These are phyloP conservation scores for Aelia acuminata DNA, from an alignment of 2,888 invertebrate genomes.

Conservation along the genomic window DNA sequence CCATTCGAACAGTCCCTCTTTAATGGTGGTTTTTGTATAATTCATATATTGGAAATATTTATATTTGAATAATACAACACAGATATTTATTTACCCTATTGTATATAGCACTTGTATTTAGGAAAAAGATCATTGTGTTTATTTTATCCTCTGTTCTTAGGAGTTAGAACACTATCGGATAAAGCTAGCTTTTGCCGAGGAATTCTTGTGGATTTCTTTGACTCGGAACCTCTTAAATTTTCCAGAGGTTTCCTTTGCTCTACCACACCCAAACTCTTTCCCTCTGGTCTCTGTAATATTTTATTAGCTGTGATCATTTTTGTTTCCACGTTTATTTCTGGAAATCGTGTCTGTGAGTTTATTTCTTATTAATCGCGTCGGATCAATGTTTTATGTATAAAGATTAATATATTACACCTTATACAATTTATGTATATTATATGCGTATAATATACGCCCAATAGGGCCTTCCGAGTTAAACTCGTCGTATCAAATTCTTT, in stretches of 20 bases:
- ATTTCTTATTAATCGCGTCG: background rate
- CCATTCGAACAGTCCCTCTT: too few relatives aligned
- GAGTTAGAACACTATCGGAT: background rate
- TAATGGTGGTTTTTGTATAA: too few relatives aligned
- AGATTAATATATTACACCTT: too few relatives aligned
- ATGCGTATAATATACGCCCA: too few relatives aligned
- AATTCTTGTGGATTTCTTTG: background rate
- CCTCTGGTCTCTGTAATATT: background rate
- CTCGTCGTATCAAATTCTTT: too few relatives aligned
- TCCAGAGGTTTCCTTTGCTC: background rate
- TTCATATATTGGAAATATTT: too few relatives aligned
- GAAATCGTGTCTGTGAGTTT: background rate
- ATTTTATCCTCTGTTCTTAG: background rate
- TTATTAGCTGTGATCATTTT: background rate
- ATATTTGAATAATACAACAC: too few relatives aligned
- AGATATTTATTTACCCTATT: background rate
- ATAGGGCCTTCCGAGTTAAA: too few relatives aligned
- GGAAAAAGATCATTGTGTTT: background rate
- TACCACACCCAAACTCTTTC: background rate
- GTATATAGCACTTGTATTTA: background rate
- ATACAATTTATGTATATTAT: too few relatives aligned
- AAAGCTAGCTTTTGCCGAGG: background rate
- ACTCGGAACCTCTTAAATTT: constrained; percentile 35
- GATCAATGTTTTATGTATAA: too few relatives aligned
- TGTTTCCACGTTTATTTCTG: background rate